Evolutionary conservation across 2,113 vertebrate species (phyloP), one percentile per base, ranked within the genome.

Genomic region (Acrocephalus arundinaceus): DNA sequence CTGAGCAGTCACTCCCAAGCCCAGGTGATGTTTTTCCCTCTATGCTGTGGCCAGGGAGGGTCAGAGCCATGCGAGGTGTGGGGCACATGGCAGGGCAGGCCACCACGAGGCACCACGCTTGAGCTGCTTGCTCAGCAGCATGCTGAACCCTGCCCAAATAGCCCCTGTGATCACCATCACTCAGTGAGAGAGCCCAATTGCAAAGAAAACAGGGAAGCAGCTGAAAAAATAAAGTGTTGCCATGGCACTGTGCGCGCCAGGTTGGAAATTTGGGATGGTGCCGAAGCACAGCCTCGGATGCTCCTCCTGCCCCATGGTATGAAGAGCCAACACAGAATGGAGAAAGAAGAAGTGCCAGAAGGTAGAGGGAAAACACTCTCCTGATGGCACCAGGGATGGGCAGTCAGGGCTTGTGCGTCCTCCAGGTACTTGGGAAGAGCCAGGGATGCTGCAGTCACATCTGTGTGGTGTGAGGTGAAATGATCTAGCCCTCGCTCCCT

Each of bases 141-240:
- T 1, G 1, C 35, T 75, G 74, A 90, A 41, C 57, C 39, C 75
- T 83, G 41, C 59, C n/a, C 58, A 86, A 68, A 84, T 28, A 67
- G 62, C 23, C n/a, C 35, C 79, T 6, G 2, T 1, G 30, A 68
- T 73, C 5, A 1, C 75, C 10, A 1, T 33, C 75, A 43, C 54
- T 58, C 72, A 39, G 71, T 2, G 2, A 63, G 81, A 72, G 72
- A 80, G 63, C 72, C 67, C 5, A 10, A 30, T 16, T 80, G 80
- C 68, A 89, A 94, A 90, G 79, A 86, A 96, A 96, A 90, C 63
- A 76, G 78, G 74, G 88, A 94, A 90, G 75, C 85, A 92, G 94
- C 91, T 95, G 91, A 88, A 94, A 94, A 95, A 96, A 96, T 94
- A 89, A 80, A 92, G 55, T 11, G 2, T 74, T 94, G 67, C 89